These are phyloP conservation scores for Silurus lanzhouensis DNA, from an alignment of 2,797 vertebrate species.

Conservation along the genomic window DNA sequence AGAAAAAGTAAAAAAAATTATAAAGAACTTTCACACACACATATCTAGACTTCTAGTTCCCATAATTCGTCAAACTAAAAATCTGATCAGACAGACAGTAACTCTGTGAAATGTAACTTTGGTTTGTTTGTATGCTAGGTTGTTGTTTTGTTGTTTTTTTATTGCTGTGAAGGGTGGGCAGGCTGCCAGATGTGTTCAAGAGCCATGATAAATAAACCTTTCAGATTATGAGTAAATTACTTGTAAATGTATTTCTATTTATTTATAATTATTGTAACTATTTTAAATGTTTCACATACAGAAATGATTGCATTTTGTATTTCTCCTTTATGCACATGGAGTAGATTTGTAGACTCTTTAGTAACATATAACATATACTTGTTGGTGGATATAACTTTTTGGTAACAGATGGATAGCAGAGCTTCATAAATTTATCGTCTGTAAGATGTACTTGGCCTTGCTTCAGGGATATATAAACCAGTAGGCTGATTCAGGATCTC, in stretches of 20 bases:
- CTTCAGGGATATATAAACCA: background rate
- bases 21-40: background rate
- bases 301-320: background rate
- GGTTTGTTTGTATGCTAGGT: too few species aligned
- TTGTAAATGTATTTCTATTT: background rate
- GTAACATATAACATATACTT: background rate
- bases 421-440: background rate
- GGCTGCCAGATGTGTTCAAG: slow-evolving; percentile 1
- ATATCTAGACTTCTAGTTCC: slow-evolving; percentile 15
- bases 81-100: background rate
- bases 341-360: background rate
- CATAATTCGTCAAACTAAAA: slow-evolving; percentile 25
- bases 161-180: background rate
- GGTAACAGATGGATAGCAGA: background rate
- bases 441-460: background rate
- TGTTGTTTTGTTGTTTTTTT: background rate
- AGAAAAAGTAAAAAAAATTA: slow-evolving; percentile 43
- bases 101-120: background rate
- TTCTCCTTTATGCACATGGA: background rate
- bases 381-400: background rate
- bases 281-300: background rate
- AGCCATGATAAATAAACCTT: slow-evolving; percentile 19
- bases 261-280: background rate
- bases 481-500: background rate
- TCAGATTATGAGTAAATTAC: background rate